Evolutionary conservation across 2,113 vertebrate species (phyloP).

Genomic region (Sclerurus mexicanus): DNA sequence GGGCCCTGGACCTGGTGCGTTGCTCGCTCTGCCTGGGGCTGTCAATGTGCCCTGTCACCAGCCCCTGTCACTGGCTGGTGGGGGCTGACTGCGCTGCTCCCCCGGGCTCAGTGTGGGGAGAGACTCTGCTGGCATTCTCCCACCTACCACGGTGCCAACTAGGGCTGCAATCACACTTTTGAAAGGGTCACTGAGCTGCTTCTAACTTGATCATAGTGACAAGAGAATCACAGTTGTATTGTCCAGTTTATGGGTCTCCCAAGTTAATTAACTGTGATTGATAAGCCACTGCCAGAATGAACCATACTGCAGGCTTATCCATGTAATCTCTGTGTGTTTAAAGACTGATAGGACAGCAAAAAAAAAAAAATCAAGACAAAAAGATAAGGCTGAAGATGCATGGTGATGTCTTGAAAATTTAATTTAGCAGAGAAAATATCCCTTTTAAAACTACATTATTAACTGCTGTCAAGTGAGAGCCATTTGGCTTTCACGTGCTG

Average conservation of each 20-base stretch:
- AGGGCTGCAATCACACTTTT: accelerated
- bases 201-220: neutral
- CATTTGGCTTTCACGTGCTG: neutral
- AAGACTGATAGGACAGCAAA: neutral
- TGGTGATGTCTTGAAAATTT: slow-evolving; percentile 11
- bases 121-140: neutral
- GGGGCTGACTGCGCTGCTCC: neutral
- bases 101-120: accelerated
- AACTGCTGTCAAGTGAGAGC: neutral
- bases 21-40: neutral
- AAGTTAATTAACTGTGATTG: neutral
- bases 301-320: neutral
- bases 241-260: neutral
- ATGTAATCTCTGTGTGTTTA: neutral
- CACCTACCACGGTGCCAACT: neutral
- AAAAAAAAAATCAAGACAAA: neutral
- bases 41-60: neutral
- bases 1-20: neutral
- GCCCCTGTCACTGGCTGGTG: neutral
- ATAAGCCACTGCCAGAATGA: neutral
- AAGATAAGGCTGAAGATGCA: slow-evolving; percentile 7
- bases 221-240: neutral
- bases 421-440: slow-evolving; percentile 1
- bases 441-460: neutral
- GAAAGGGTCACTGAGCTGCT: neutral